These are phyloP conservation scores for Lampris incognitus DNA, from an alignment of 2,113 vertebrate genomes.

Conservation along the genomic window DNA sequence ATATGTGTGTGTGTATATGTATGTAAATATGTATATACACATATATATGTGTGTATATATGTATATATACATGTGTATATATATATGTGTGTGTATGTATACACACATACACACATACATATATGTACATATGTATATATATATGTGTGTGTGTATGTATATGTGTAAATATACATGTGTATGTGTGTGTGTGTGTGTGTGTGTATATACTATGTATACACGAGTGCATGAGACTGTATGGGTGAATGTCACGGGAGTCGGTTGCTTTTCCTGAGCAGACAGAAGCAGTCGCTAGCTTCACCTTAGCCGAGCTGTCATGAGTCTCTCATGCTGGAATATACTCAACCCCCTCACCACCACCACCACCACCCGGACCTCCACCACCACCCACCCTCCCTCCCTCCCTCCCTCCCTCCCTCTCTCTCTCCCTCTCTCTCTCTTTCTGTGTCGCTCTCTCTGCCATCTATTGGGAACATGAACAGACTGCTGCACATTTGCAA, in stretches of 20 bases:
- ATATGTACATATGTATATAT: neutral
- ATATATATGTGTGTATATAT: too few relatives aligned
- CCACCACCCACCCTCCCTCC: slow-evolving; percentile 44
- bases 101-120: slow-evolving; percentile 9
- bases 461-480: slow-evolving; percentile 67
- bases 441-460: slow-evolving; percentile 31
- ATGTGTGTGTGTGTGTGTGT: too few relatives aligned
- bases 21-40: neutral
- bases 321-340: slow-evolving; percentile 54
- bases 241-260: slow-evolving; percentile 31
- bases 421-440: slow-evolving; percentile 49
- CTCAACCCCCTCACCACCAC: slow-evolving; percentile 44
- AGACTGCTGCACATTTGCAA: slow-evolving; percentile 82
- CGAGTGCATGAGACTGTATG: slow-evolving; percentile 23
- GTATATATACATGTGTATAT: too few relatives aligned
- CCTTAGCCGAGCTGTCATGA: slow-evolving; percentile 39
- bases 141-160: too few relatives aligned
- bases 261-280: slow-evolving; percentile 60
- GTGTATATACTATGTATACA: too few relatives aligned
- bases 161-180: too few relatives aligned
- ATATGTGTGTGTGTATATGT: neutral
- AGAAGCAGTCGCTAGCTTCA: slow-evolving; percentile 66
- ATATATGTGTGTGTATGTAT: too few relatives aligned
- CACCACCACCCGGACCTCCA: slow-evolving; percentile 32
- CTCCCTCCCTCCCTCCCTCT: slow-evolving; percentile 53